Evolutionary conservation across 2,113 vertebrate genomes (phyloP), one percentile per base, ranked within the genome.

Genomic region (Uria lomvia): DNA sequence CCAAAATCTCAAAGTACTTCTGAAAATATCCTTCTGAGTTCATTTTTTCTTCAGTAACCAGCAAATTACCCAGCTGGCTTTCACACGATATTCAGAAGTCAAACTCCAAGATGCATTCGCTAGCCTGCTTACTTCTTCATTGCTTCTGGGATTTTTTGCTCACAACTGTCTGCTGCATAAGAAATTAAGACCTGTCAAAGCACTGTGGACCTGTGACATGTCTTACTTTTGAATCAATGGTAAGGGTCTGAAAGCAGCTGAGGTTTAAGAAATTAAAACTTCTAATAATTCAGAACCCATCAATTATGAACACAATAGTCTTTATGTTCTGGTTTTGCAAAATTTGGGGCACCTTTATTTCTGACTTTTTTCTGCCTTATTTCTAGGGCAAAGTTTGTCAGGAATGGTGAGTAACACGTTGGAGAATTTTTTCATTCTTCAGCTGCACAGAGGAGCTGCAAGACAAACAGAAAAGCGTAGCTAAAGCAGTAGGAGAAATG

Each of bases 131-230:
- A 9, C 45, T 43, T 58, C 85, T 95, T 92, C 47, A 62, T 74
- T 90, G 21, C 78, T 93, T 71, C 49, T 94, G 50, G 50, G 50
- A 30, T 29, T 72, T 72, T 78, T 71, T 80, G 20, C 38, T 86
- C 60, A 52, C 32, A 65, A 47, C 56, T 71, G 40, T 91, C 30
- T 88, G 80, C n/a, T 92, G 11, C 14, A 11, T 86, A 98, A 98
- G 98, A 98, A 96, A 98, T 98, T 85, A 98, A 98, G 95, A 96
- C 98, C 98, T 95, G 98, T 98, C 90, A 98, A 99, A 96, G 98
- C 98, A 92, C 97, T 97, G 53, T 96, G 97, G 40, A 91, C 92
- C 36, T 98, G 98, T 97, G 90, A 98, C 22, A 96, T 97, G 97
- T 43, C 36, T 88, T 72, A 95, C 98, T 65, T 97, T 98, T 59